A percentile compares a stretch with the other conserved stretches of the same genome.
phyloP scores from a whole-genome alignment of 2,797 vertebrate species.

The Takifugu rubripes region DNA sequence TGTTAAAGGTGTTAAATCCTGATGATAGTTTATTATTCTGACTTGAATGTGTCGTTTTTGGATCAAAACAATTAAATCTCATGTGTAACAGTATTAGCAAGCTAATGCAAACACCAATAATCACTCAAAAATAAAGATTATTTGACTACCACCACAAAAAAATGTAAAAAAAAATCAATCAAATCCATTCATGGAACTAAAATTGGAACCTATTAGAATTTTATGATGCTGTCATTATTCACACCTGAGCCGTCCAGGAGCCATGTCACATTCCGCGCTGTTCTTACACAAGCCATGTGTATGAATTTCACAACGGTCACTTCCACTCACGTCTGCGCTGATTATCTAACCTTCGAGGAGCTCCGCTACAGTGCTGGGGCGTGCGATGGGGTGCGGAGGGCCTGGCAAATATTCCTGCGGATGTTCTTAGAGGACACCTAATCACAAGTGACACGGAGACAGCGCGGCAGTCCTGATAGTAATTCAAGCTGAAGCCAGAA shows the following conservation, averaged over 20 bases:
- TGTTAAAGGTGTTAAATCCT: too few species aligned
- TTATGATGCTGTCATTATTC: not conserved
- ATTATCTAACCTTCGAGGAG: constrained; percentile 54
- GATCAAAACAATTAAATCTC: too few species aligned
- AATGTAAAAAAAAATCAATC: too few species aligned
- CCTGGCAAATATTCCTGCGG: constrained; percentile 48
- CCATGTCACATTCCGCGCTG: not conserved
- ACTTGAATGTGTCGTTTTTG: too few species aligned
- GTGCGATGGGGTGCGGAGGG: constrained; percentile 23
- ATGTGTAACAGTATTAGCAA: too few species aligned
- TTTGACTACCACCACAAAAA: too few species aligned
- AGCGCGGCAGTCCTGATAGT: constrained; percentile 63
- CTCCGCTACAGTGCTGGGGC: constrained; percentile 21
- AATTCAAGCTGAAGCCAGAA: constrained; percentile 69
- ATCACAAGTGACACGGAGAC: constrained; percentile 71
- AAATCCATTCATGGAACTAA: too few species aligned
- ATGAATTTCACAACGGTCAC: constrained; percentile 45
- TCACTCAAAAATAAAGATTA: too few species aligned
- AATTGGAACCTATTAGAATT: too few species aligned
- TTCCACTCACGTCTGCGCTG: constrained; percentile 37
- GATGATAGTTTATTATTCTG: too few species aligned
- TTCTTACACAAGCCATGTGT: constrained; percentile 11
- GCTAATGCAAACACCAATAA: too few species aligned
- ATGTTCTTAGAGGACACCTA: constrained; percentile 67
- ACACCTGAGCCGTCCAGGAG: not conserved